A percentile compares a stretch with the other conserved stretches of the same genome.
phyloP scores from a whole-genome alignment of 2,888 invertebrate genomes.

The Heliconius aoede region DNA sequence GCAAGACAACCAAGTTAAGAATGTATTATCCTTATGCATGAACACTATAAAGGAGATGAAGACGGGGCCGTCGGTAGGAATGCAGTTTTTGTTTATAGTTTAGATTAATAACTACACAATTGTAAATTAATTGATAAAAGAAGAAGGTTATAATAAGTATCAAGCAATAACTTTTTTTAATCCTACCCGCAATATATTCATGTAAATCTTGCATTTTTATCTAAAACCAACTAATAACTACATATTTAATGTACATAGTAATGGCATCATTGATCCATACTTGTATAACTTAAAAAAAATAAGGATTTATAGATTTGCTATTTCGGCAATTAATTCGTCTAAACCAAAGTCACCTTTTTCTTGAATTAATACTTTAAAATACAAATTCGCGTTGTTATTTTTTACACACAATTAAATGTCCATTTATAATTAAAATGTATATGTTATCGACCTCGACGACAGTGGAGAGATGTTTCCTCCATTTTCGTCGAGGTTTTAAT shows the following conservation, averaged over 20 bases:
- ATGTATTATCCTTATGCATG: conserved; percentile 63
- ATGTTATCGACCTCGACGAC: too few relatives aligned
- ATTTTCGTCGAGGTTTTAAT: too few relatives aligned
- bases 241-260: too few relatives aligned
- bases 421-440: too few relatives aligned
- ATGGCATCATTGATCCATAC: background rate
- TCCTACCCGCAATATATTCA: background rate
- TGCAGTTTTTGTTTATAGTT: background rate
- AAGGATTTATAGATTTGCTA: background rate
- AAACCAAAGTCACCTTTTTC: background rate
- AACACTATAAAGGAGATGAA: conserved; percentile 66
- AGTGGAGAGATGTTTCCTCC: too few relatives aligned
- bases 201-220: background rate
- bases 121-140: background rate
- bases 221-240: too few relatives aligned
- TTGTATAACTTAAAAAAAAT: background rate
- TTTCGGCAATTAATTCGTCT: background rate
- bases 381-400: too few relatives aligned
- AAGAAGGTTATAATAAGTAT: background rate
- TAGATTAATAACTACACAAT: too few relatives aligned
- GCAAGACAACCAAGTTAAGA: conserved; percentile 63
- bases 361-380: background rate
- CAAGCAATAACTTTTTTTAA: background rate
- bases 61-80: conserved; percentile 55
- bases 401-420: too few relatives aligned